A percentile compares a stretch with the other conserved stretches of the same genome.
These are phyloP conservation scores for Corythucha ciliata DNA, from an alignment of 2,888 invertebrate species.

Conservation along the genomic window DNA sequence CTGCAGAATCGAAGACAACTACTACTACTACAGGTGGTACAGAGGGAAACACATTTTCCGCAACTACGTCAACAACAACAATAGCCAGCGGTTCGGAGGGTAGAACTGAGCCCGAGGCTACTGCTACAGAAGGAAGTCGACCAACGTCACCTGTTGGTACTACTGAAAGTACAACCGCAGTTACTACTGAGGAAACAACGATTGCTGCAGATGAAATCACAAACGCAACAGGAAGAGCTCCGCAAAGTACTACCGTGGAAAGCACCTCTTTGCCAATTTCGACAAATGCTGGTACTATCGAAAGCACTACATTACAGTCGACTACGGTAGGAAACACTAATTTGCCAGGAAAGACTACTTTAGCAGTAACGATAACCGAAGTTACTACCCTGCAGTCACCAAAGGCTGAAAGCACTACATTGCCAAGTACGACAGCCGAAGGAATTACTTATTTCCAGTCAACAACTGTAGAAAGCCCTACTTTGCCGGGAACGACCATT, in stretches of 20 bases:
- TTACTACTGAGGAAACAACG: constrained; percentile 9
- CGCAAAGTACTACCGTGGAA: neutral
- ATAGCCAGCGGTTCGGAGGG: constrained; percentile 17
- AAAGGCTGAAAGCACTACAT: no score
- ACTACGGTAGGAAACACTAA: no score
- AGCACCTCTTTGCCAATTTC: no score
- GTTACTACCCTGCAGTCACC: no score
- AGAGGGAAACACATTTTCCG: neutral
- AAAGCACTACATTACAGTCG: no score
- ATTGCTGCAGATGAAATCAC: neutral
- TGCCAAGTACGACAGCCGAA: no score
- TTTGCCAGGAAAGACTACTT: no score
- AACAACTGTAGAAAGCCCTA: no score
- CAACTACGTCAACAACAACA: constrained; percentile 23
- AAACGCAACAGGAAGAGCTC: neutral
- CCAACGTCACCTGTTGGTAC: neutral
- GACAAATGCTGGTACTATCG: neutral
- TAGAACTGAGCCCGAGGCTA: constrained; percentile 12
- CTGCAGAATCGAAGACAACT: neutral
- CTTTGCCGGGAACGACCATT: no score
- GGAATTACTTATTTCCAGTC: no score
- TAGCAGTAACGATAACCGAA: no score
- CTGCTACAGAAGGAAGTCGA: constrained; percentile 13
- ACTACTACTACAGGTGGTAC: neutral
- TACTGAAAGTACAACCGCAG: constrained; percentile 1